Base-by-base conservation (phyloP, 2,888 invertebrate species). In the Agriopis aurantiaria region DNA sequence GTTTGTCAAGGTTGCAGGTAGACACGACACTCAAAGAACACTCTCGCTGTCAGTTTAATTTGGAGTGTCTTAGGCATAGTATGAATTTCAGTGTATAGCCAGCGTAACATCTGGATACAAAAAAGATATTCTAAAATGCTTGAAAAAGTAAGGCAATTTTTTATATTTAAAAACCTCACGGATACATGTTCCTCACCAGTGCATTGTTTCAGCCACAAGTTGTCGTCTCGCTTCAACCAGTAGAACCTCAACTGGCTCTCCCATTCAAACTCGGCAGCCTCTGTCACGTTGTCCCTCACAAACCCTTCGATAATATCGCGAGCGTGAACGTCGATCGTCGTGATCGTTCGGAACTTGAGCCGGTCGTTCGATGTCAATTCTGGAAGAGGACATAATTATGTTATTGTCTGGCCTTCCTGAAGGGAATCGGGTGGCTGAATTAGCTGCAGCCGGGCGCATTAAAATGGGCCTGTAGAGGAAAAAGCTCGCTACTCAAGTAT, bases 191-290 rank as follows among this genome's bases (percentile, higher is more conserved):
- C 11, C 52, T 71, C 9, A 88, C 96, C 96, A 23, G 97, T 97
- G 85, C 98, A 99, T 85, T 99, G 99, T 40, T 96, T 95, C 23
- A 98, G 96, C 90, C 96, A 96, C 17, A 98, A 88, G 80, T 97
- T 97, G 84, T 98, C 98, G 53, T 96, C 93, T 68, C 96, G 95
- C 83, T 97, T 97, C 1, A 97, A 92, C 99, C 99, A 99, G 85
- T 99, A 99, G 92, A 98, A 98, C 67, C 98, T 93, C 71, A 99
- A 92, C 88, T 99, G 98, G 82, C 98, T 98, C 88, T 98, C 98
- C 99, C 99, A 99, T 81, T 98, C 97, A 82, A 99, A 99, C 89
- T 98, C 98, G 71, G 96, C 95, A 0, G 96, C 96, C 79, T 98
- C 97, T 45, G 97, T 96, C 14, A 99, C 96, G 88, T 98, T 98